Conservation (phyloP, 2,113 vertebrate genomes). For the Aspiorhynchus laticeps region DNA sequence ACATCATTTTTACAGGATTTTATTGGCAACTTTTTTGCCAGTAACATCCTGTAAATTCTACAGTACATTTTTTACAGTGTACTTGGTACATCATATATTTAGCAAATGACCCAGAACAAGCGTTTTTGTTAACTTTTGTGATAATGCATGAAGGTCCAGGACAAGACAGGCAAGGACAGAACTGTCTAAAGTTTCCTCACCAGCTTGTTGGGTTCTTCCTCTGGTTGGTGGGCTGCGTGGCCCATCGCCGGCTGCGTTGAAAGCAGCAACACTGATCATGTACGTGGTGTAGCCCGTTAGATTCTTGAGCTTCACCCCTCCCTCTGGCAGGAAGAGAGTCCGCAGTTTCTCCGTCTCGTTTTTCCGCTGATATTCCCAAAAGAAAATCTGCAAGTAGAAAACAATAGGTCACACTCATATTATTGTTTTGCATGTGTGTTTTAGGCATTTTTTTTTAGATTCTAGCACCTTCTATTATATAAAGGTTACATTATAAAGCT, state of each 20-base stretch:
- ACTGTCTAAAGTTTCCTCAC: constrained; percentile 65
- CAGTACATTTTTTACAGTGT: too few species aligned
- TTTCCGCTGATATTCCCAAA: constrained; percentile 87
- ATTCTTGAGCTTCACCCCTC: constrained; percentile 90
- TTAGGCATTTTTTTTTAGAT: not conserved
- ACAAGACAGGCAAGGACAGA: not conserved
- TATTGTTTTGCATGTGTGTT: not conserved
- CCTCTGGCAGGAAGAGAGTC: constrained; percentile 92
- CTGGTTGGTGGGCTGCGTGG: constrained; percentile 83
- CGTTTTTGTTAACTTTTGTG: too few species aligned
- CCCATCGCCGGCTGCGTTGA: constrained; percentile 93
- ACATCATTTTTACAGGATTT: too few species aligned
- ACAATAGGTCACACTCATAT: not conserved
- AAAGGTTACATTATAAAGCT: too few species aligned
- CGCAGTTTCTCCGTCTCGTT: constrained; percentile 84
- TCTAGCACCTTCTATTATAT: not conserved
- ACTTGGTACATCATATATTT: too few species aligned
- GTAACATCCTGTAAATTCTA: too few species aligned
- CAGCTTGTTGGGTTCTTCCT: constrained; percentile 92
- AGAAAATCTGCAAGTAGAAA: constrained; percentile 82
- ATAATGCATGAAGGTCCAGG: not conserved
- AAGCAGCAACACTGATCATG: constrained; percentile 90
- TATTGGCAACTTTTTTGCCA: too few species aligned
- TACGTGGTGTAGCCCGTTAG: constrained; percentile 93
- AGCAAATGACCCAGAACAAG: too few species aligned